Evolutionary conservation across 2,113 vertebrate species (phyloP).

Genomic region (Cathartes aura): DNA sequence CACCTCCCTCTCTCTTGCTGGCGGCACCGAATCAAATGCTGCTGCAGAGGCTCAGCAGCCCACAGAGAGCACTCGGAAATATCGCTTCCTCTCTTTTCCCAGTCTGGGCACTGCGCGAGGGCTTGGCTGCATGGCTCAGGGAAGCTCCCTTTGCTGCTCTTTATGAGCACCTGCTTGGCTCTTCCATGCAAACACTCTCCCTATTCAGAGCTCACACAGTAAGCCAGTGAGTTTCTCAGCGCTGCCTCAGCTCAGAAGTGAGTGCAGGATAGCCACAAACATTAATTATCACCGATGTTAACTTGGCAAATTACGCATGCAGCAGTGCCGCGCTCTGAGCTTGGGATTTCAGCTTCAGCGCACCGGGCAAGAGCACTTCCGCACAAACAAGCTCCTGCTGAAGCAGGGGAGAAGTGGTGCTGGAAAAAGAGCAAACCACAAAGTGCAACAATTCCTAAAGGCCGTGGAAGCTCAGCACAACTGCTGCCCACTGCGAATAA

Average conservation of each 20-base stretch:
- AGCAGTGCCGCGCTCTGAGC: background rate
- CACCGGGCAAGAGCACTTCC: background rate
- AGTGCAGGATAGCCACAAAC: background rate
- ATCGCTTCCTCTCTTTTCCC: background rate
- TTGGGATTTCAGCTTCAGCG: background rate
- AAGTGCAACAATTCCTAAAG: background rate
- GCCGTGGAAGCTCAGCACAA: background rate
- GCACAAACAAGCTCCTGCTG: background rate
- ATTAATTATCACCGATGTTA: background rate
- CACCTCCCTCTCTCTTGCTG: background rate
- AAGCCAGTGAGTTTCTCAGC: background rate
- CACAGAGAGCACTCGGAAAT: fast-evolving
- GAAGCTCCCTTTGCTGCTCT: background rate
- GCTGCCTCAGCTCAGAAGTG: background rate
- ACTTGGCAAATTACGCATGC: fast-evolving
- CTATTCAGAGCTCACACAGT: background rate
- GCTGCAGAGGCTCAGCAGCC: background rate
- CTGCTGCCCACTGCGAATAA: background rate
- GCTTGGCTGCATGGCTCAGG: background rate
- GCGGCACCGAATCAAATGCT: background rate
- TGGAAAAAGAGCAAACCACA: background rate
- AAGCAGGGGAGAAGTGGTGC: background rate
- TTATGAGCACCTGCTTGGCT: background rate
- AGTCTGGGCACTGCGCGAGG: background rate
- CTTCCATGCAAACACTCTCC: background rate